Evolutionary conservation across 2,113 vertebrate species (phyloP).

Genomic region (Rhinoptilus africanus): DNA sequence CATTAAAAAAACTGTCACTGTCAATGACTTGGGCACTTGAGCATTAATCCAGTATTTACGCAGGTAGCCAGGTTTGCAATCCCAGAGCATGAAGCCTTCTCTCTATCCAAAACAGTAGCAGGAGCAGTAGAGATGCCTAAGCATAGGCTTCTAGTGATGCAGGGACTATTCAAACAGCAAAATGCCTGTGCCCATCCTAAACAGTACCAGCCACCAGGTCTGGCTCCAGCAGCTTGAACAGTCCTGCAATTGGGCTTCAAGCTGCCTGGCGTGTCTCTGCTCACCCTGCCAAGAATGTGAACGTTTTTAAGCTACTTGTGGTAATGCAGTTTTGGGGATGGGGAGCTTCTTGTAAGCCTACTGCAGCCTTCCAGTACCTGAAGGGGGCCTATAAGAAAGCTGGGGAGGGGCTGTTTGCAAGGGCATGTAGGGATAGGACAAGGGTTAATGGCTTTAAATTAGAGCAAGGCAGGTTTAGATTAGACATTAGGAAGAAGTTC

Average conservation of each 20-base stretch:
- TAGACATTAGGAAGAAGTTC: no score
- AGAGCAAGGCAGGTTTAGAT: no score
- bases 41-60: background rate
- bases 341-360: background rate
- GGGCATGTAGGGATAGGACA: no score
- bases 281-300: background rate
- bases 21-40: background rate
- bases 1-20: background rate
- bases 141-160: background rate
- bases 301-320: background rate
- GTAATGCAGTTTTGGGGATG: background rate
- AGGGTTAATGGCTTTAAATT: no score
- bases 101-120: background rate
- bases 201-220: background rate
- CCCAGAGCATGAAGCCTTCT: background rate
- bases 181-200: background rate
- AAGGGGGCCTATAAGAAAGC: no score
- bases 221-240: background rate
- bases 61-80: background rate
- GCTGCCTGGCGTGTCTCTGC: background rate
- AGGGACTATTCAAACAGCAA: background rate
- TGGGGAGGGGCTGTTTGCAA: no score
- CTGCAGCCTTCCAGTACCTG: no score
- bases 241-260: background rate
- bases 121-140: background rate